These are phyloP conservation scores for Brachymystax lenok DNA, from an alignment of 2,797 vertebrate species.

Conservation along the genomic window DNA sequence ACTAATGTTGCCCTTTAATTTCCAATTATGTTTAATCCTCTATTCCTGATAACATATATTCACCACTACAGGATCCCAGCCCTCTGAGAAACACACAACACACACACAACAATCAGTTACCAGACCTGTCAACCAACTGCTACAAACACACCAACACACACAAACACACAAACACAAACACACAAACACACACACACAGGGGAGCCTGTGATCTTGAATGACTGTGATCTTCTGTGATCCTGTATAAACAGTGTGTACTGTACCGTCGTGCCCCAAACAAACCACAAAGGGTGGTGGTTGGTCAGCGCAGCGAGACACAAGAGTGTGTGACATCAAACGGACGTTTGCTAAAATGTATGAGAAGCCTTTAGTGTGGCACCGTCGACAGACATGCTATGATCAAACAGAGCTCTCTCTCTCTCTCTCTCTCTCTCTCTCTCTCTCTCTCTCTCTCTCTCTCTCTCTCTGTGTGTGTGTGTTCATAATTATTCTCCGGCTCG, in stretches of 20 bases:
- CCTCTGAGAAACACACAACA: background rate
- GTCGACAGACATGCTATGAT: conserved; percentile 51
- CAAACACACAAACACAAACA: background rate
- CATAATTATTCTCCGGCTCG: too few relatives aligned
- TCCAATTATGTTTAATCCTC: conserved; percentile 42
- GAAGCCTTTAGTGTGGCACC: conserved; percentile 44
- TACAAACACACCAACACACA: background rate
- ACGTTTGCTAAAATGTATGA: conserved; percentile 54
- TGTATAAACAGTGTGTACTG: background rate
- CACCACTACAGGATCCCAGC: conserved; percentile 12
- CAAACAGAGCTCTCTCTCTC: conserved; percentile 55
- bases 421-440: conserved; percentile 59
- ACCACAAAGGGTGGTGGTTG: conserved; percentile 26
- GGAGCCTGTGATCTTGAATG: background rate
- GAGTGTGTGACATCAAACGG: conserved; percentile 47
- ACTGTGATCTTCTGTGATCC: conserved; percentile 25
- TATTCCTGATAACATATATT: conserved; percentile 42
- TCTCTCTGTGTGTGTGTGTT: too few relatives aligned
- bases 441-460: background rate
- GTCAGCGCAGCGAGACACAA: conserved; percentile 44
- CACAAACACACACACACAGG: conserved; percentile 1
- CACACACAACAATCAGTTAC: conserved; percentile 20
- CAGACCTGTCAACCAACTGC: conserved; percentile 22
- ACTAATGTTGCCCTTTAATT: conserved; percentile 53
- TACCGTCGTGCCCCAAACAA: conserved; percentile 18